Conservation (phyloP, 2,113 vertebrate genomes). For the Pomatostomus ruficeps region DNA sequence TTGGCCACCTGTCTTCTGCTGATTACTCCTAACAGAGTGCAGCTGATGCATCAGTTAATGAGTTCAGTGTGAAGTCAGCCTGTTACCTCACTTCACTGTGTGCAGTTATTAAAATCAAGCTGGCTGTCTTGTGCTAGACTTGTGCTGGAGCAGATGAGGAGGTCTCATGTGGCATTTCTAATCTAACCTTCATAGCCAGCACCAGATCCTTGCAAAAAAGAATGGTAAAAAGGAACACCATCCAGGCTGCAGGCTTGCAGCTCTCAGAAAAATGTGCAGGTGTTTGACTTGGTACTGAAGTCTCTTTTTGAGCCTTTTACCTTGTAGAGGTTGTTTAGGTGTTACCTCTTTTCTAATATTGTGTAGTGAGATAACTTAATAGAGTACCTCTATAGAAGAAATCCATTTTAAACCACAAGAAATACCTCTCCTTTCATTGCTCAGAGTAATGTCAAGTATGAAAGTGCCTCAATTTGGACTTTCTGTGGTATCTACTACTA, state of each 20-base stretch:
- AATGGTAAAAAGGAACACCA: not conserved
- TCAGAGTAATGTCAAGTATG: not conserved
- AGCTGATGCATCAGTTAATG: not conserved
- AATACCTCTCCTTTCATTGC: not conserved
- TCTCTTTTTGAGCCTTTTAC: not conserved
- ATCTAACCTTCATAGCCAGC: not conserved
- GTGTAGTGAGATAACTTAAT: not conserved
- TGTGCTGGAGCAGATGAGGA: not conserved
- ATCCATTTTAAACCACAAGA: not conserved
- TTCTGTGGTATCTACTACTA: not conserved
- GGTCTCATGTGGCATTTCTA: not conserved
- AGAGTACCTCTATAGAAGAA: not conserved
- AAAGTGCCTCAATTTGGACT: not conserved
- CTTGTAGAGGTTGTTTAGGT: not conserved
- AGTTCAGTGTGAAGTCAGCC: not conserved
- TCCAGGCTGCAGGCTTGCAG: not conserved
- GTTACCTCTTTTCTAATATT: not conserved
- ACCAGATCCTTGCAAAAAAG: not conserved
- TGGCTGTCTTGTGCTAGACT: not conserved
- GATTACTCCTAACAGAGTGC: not conserved
- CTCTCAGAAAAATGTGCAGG: not conserved
- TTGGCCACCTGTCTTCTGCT: not conserved
- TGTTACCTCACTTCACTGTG: not conserved
- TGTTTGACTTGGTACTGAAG: not conserved
- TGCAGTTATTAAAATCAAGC: not conserved